A percentile compares a stretch with the other conserved stretches of the same genome.
These are phyloP conservation scores for Pseudococcus jackbeardsleyi DNA, from an alignment of 2,888 invertebrate genomes.

Conservation along the genomic window DNA sequence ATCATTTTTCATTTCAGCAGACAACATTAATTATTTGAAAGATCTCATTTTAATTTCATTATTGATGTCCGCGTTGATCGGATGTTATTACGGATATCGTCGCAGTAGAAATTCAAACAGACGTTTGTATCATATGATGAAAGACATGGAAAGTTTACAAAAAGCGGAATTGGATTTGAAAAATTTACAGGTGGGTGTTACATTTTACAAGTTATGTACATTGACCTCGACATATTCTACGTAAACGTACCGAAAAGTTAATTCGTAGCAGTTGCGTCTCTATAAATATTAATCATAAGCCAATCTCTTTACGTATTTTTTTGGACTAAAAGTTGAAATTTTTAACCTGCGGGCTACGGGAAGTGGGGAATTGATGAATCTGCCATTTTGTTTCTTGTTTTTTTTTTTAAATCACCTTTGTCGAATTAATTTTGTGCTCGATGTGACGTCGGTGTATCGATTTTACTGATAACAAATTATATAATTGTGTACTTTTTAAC, in stretches of 20 bases:
- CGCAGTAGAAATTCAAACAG: constrained; percentile 89
- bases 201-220: not conserved
- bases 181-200: constrained; percentile 79
- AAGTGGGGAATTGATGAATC: not conserved
- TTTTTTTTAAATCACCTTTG: not conserved
- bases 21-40: constrained; percentile 86
- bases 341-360: not conserved
- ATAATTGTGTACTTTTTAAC: too few relatives aligned
- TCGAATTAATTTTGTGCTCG: not conserved
- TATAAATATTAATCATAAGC: not conserved
- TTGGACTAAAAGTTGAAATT: not conserved
- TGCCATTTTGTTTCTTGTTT: not conserved
- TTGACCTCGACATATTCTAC: too few relatives aligned
- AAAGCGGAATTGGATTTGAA: constrained; percentile 89
- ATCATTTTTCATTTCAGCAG: constrained; percentile 70
- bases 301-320: not conserved
- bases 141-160: constrained; percentile 92
- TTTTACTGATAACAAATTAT: not conserved
- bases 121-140: constrained; percentile 91
- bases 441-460: not conserved
- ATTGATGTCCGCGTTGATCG: constrained; percentile 86
- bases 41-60: constrained; percentile 89
- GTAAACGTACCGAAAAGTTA: too few relatives aligned
- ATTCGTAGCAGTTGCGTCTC: too few relatives aligned
- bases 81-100: constrained; percentile 91